Evolutionary conservation across 2,888 invertebrate genomes (phyloP).

Genomic region (Cordilura impudica): DNA sequence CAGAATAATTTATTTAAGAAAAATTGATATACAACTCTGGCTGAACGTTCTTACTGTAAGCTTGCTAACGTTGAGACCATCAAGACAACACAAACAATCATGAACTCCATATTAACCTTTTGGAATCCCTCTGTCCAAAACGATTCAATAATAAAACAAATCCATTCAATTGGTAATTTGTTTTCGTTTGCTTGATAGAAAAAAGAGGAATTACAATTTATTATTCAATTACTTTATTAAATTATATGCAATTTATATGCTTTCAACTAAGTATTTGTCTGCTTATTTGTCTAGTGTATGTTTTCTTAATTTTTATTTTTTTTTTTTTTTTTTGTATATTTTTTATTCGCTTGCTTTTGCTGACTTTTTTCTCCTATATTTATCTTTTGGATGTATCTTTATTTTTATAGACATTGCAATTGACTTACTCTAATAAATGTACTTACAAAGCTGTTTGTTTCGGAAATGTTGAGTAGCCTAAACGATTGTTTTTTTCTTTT

Average conservation of each 20-base stretch:
- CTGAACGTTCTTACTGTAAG: background rate
- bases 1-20: background rate
- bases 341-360: slow-evolving; percentile 23
- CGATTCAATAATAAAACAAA: slow-evolving; percentile 27
- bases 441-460: slow-evolving; percentile 58
- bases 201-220: slow-evolving; percentile 15
- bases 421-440: slow-evolving; percentile 50
- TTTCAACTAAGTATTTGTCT: slow-evolving; percentile 18
- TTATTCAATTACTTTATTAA: slow-evolving; percentile 49
- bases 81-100: background rate
- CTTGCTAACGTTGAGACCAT: background rate
- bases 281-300: slow-evolving; percentile 51
- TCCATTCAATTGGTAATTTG: slow-evolving; percentile 15
- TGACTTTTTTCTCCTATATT: slow-evolving; percentile 22
- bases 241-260: slow-evolving; percentile 53
- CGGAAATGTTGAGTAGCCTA: slow-evolving; percentile 54
- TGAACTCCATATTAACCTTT: slow-evolving; percentile 43
- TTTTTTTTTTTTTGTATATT: slow-evolving; percentile 1
- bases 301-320: slow-evolving; percentile 35
- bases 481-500: background rate
- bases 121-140: background rate
- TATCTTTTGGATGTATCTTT: slow-evolving; percentile 55
- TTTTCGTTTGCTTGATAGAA: background rate
- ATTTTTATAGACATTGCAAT: slow-evolving; percentile 38
- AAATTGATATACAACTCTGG: background rate